phyloP scores from a whole-genome alignment of 2,797 vertebrate genomes.

The Moxostoma hubbsi region DNA sequence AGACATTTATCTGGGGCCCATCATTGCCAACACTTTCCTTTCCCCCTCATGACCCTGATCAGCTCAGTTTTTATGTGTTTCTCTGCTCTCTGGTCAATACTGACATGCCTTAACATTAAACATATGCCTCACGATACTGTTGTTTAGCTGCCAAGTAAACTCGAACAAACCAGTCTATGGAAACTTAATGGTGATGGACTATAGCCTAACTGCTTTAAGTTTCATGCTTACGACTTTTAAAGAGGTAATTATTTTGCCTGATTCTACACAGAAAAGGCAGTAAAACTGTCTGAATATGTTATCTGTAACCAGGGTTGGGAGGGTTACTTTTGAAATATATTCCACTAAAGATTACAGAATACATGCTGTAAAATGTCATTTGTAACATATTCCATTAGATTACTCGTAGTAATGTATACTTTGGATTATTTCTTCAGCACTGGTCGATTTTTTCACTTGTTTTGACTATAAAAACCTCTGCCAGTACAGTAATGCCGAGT shows the following conservation, averaged over 20 bases:
- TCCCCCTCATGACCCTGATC: conserved; percentile 59
- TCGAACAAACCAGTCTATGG: conserved; percentile 28
- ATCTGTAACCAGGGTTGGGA: conserved; percentile 3
- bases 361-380: too few species aligned
- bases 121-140: conserved; percentile 54
- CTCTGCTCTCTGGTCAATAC: conserved; percentile 43
- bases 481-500: too few species aligned
- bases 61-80: conserved; percentile 51
- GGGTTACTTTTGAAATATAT: too few species aligned
- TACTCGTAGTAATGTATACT: too few species aligned
- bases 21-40: conserved; percentile 54
- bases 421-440: too few species aligned
- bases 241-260: conserved; percentile 4
- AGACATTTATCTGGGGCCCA: conserved; percentile 62
- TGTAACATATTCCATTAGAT: too few species aligned
- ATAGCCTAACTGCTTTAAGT: conserved; percentile 15
- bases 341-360: not conserved
- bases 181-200: conserved; percentile 40
- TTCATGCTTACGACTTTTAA: conserved; percentile 31
- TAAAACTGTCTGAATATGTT: conserved; percentile 33
- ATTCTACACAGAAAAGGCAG: conserved; percentile 20
- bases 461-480: too few species aligned
- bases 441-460: too few species aligned
- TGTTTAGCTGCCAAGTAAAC: conserved; percentile 49
- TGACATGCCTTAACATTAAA: conserved; percentile 57